phyloP scores from a whole-genome alignment of 1,140 invertebrate species.

The Euura saliciscinereae region DNA sequence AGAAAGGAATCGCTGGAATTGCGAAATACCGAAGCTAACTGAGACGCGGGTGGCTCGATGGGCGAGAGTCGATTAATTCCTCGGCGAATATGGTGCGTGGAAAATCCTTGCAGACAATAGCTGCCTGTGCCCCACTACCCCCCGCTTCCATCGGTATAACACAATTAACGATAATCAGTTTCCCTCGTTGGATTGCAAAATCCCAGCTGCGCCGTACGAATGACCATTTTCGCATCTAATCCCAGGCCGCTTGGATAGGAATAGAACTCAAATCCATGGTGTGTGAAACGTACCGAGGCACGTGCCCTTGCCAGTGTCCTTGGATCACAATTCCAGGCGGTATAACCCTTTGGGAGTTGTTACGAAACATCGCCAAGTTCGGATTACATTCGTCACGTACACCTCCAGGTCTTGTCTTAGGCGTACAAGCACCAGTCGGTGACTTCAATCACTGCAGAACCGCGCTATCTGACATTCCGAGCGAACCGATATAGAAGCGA shows the following conservation, averaged over 20 bases:
- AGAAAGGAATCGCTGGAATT: constrained; percentile 42
- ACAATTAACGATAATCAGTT: constrained; percentile 2
- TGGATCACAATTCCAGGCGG: background rate
- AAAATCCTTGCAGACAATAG: background rate
- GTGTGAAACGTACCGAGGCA: background rate
- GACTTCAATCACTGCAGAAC: constrained; percentile 3
- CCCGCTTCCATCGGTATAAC: background rate
- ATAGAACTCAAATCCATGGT: too few species aligned
- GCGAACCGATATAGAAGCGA: constrained; percentile 7
- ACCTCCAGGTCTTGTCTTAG: background rate
- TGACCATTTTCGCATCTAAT: background rate
- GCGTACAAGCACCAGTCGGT: background rate
- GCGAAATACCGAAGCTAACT: constrained; percentile 28
- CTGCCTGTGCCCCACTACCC: too few species aligned
- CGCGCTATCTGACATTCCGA: constrained; percentile 8
- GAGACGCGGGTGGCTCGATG: constrained; percentile 6
- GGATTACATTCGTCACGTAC: constrained; percentile 1
- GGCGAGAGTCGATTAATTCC: constrained; percentile 9
- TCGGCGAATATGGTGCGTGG: constrained; percentile 9
- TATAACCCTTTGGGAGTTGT: background rate
- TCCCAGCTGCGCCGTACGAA: background rate
- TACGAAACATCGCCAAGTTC: constrained; percentile 4
- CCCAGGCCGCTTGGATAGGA: background rate
- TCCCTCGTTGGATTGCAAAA: background rate
- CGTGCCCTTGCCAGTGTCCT: background rate